Percentiles rank a stretch among this genome's conserved stretches.
Evolutionary conservation across 2,113 vertebrate species (phyloP).

Genomic region (Podiceps cristatus): DNA sequence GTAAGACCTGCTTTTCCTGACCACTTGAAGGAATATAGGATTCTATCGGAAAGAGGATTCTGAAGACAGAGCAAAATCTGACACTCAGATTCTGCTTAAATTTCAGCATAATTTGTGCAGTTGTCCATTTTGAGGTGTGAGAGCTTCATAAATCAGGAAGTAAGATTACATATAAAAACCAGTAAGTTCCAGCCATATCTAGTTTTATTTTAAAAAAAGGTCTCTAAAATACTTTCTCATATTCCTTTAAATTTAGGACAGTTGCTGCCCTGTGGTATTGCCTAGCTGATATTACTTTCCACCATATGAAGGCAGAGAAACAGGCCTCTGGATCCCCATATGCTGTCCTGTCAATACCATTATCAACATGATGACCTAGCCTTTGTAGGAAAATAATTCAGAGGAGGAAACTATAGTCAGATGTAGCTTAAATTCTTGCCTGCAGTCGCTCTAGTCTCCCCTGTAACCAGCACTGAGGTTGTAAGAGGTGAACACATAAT

Average conservation of each 20-base stretch:
- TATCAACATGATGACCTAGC: not conserved
- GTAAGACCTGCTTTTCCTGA: not conserved
- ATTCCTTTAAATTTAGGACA: slow-evolving; percentile 7
- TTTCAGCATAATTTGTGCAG: not conserved
- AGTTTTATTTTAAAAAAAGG: not conserved
- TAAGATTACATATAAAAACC: not conserved
- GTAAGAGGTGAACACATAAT: not conserved
- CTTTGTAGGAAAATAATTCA: not conserved
- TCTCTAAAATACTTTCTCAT: not conserved
- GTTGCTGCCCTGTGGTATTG: not conserved
- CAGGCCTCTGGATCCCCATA: not conserved
- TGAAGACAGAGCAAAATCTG: not conserved
- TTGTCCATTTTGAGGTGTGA: not conserved
- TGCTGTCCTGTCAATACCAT: not conserved
- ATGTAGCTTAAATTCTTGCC: not conserved
- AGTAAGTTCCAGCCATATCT: not conserved
- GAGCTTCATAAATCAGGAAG: not conserved
- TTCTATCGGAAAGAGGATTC: not conserved
- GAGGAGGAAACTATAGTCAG: not conserved
- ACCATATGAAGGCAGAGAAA: not conserved
- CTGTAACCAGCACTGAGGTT: not conserved
- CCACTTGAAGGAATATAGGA: not conserved
- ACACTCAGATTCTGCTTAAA: not conserved
- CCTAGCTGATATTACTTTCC: not conserved
- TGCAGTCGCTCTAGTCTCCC: not conserved